Evolutionary conservation across 2,797 vertebrate genomes (phyloP).

Genomic region (Pangasius sanitwongsei): DNA sequence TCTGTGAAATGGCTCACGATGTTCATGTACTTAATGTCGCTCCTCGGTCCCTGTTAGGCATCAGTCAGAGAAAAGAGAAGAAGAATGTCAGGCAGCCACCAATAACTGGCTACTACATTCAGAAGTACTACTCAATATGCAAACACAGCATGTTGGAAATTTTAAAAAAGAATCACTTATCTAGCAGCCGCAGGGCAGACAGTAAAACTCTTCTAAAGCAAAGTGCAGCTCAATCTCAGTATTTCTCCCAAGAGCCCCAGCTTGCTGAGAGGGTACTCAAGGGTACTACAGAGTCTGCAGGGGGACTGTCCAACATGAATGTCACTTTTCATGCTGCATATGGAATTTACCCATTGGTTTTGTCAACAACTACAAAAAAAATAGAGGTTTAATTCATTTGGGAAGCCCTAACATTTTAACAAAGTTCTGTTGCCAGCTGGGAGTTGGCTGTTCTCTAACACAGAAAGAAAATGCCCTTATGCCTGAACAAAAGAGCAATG

Average conservation of each 20-base stretch:
- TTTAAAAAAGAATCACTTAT: not conserved
- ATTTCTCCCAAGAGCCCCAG: not conserved
- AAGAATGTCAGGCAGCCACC: not conserved
- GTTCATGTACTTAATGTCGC: not conserved
- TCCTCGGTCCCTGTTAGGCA: not conserved
- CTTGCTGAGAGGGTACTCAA: not conserved
- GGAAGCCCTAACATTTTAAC: not conserved
- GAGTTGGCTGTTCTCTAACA: not conserved
- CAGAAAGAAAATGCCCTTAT: not conserved
- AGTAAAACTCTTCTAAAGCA: not conserved
- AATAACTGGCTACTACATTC: not conserved
- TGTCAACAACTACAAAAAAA: not conserved
- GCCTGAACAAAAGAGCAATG: not conserved
- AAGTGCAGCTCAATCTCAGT: not conserved
- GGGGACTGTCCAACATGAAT: too few relatives aligned
- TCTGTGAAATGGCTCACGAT: not conserved
- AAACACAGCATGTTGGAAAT: not conserved
- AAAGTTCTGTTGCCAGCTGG: not conserved
- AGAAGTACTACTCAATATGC: not conserved
- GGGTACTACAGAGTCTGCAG: not conserved
- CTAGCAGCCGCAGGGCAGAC: not conserved
- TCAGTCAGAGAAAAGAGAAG: not conserved
- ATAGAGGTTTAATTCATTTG: not conserved
- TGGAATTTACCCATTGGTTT: not conserved
- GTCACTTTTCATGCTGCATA: not conserved